These are phyloP conservation scores for Selene dorsalis DNA, from an alignment of 2,797 vertebrate species.

Conservation along the genomic window DNA sequence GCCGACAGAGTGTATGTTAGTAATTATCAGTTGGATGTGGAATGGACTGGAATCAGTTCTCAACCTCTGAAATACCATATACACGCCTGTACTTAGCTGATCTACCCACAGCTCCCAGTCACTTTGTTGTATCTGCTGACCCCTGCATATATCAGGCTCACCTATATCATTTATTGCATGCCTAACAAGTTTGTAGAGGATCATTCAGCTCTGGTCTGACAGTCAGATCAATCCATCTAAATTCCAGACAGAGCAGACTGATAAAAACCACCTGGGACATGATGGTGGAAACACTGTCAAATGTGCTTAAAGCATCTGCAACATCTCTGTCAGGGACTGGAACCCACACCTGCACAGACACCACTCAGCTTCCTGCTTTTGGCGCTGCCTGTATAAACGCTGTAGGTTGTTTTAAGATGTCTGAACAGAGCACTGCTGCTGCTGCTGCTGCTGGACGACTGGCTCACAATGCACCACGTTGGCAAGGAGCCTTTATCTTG, in stretches of 20 bases:
- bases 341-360: background rate
- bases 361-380: background rate
- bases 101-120: no score
- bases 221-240: background rate
- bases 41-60: no score
- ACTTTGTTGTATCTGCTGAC: no score
- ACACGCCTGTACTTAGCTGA: no score
- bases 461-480: background rate
- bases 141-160: no score
- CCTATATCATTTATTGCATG: no score
- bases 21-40: no score
- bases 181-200: background rate
- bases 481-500: conserved; percentile 20
- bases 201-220: no score
- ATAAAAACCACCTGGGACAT: background rate
- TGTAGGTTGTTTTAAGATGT: background rate
- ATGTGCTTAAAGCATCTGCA: background rate
- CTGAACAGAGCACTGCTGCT: background rate
- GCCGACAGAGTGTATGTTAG: no score
- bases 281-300: background rate
- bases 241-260: background rate
- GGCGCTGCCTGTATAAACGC: background rate
- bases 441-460: background rate
- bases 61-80: no score
- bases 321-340: background rate